Evolutionary conservation across 2,888 invertebrate genomes (phyloP), one percentile per base, ranked within the genome.

Genomic region (Pachycephus smyrnensis): DNA sequence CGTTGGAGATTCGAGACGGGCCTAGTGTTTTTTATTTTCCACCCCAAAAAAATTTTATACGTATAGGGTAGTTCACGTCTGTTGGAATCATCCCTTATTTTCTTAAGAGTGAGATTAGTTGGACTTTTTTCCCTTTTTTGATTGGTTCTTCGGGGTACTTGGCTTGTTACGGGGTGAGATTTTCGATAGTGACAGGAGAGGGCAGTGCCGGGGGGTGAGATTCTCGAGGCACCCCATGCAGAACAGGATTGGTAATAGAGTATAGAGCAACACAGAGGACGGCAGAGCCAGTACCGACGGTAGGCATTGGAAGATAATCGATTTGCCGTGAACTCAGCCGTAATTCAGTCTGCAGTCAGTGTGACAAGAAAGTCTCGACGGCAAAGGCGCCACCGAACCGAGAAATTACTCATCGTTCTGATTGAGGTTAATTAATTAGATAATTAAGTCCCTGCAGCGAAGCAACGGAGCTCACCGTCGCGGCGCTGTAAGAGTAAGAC

Each of bases 361-460:
- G 90, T 89, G 90, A 91, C 91, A 90, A 91, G 90, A 91, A 90
- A 91, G 89, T 89, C 89, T 88, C 87, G 83, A 80, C 80, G 82
- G 89, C 89, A 91, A 91, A 91, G 90, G 90, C 91, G 89, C 89
- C 90, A 91, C 83, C 91, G 88, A 85, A 91, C 88, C 91, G 91
- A 89, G 91, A 91, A 91, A 91, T 91, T 91, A 91, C 91, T 91
- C 91, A 91, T 91, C 91, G 90, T 91, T 91, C 90, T 90, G 91
- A 91, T 91, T 91, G 91, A 90, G 90, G 91, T 91, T 91, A 91
- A 91, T 91, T 91, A 91, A 91, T 91, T 91, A 91, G 91, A 91
- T 91, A 91, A 91, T 91, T 91, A 91, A 91, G 90, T 90, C 89
- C 83, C 84, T 82, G 84, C 84, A 85, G 84, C 83, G 78, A 81